Evolutionary conservation across 2,888 invertebrate genomes (phyloP), one percentile per base, ranked within the genome.

Genomic region (Crocallis elinguaria): DNA sequence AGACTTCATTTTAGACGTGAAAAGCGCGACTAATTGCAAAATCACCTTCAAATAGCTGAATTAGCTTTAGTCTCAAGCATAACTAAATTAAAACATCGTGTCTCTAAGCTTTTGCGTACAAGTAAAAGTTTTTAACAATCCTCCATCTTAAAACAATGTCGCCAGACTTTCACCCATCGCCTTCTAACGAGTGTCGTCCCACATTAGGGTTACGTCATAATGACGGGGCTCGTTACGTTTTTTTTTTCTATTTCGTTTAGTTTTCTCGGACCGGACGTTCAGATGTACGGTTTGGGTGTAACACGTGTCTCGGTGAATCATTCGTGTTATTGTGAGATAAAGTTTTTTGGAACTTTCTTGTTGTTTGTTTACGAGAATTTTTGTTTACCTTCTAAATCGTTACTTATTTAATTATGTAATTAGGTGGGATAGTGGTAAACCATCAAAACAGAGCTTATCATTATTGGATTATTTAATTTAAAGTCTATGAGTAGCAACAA

Each of bases 201-300:
- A 80, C 80, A 71, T 73, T 57, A 55, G 41, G 9, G 56, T 82
- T 78, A 64, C 73, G 58, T 75, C 73, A 80, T 69, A 62, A 63
- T 63, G 51, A 62, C 49, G 51, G 19, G 11, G 1, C 30, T 50
- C 14, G 38, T 51, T 19, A 50, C 8, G 23, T 41, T 33, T 33
- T 43, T 36, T 29, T 60, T 62, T 45, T 57, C 48, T 44, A 29
- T 45, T 53, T 50, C 53, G 49, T 52, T 49, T 41, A 51, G 61
- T 69, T 69, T 71, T 67, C 66, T 56, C 63, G 48, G 13, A 29
- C 1, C 63, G 48, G 13, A 29, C 1, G 46, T 54, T 46, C 45
- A 39, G 36, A 33, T 25, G 48, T 49, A 39, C 17, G 17, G 32
- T 41, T 43, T 53, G 36, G 14, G 37, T 6, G 27, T 11, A 29